phyloP scores from a whole-genome alignment of 2,797 vertebrate species.

The Sebastes matsubarae region DNA sequence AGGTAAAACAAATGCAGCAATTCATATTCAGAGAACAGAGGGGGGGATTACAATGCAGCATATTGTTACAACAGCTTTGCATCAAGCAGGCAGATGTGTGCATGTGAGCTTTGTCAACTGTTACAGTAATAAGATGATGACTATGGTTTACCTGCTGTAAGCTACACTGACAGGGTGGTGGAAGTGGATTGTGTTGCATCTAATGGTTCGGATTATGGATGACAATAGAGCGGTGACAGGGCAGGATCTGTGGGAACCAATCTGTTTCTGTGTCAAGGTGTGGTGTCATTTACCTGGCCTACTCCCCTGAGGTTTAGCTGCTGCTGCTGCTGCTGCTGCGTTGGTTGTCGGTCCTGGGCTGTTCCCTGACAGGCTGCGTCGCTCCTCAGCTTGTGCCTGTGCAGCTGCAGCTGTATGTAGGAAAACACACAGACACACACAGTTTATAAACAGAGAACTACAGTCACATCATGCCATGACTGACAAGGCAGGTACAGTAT shows the following conservation, averaged over 20 bases:
- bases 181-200: conserved; percentile 50
- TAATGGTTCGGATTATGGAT: conserved; percentile 39
- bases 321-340: conserved; percentile 54
- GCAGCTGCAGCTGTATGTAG: conserved; percentile 88
- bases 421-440: conserved; percentile 19
- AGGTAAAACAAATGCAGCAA: not conserved
- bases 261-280: conserved; percentile 34
- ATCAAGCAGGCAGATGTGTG: conserved; percentile 48
- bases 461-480: not conserved
- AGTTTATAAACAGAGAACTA: conserved; percentile 12
- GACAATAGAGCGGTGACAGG: conserved; percentile 20
- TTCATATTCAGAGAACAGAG: conserved; percentile 12
- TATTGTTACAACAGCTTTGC: conserved; percentile 43
- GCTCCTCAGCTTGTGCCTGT: conserved; percentile 92
- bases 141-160: conserved; percentile 51
- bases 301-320: conserved; percentile 81
- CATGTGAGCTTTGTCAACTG: conserved; percentile 64
- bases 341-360: conserved; percentile 75
- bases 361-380: conserved; percentile 84
- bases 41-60: conserved; percentile 20
- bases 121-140: conserved; percentile 66
- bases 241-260: conserved; percentile 29
- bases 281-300: conserved; percentile 87
- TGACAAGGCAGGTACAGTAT: not conserved
- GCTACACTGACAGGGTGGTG: conserved; percentile 33